Percentiles rank a stretch among this genome's conserved stretches.
phyloP scores from a whole-genome alignment of 2,113 vertebrate species.

The Piliocolobus tephrosceles region DNA sequence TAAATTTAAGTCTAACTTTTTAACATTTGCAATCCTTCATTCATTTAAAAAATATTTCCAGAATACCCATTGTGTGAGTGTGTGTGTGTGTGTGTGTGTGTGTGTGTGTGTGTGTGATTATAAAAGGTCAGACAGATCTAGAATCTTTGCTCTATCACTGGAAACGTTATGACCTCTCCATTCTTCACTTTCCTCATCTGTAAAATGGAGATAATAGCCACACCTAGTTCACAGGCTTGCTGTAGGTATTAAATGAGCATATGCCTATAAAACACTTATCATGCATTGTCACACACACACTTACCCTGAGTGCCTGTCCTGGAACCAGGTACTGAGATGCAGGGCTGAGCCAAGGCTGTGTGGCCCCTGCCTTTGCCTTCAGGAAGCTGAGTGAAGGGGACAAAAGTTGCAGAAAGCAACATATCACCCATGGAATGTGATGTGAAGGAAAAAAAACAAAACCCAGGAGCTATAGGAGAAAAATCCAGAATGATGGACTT shows the following conservation, averaged over 20 bases:
- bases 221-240: not conserved
- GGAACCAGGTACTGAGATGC: not conserved
- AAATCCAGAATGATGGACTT: not conserved
- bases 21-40: not conserved
- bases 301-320: not conserved
- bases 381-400: not conserved
- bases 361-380: not conserved
- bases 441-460: not conserved
- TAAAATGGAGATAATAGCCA: not conserved
- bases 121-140: conserved; percentile 22
- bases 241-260: not conserved
- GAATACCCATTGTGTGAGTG: not conserved
- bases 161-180: not conserved
- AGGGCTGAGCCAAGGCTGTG: not conserved
- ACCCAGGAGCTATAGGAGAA: conserved; percentile 12
- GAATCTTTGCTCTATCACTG: not conserved
- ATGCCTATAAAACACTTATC: not conserved
- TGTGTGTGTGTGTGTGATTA: not conserved
- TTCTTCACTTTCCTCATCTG: conserved; percentile 28
- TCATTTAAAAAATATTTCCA: conserved; percentile 48
- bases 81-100: conserved; percentile 28
- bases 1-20: not conserved
- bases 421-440: not conserved
- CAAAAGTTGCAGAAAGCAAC: conserved; percentile 16
- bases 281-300: not conserved